Evolutionary conservation across 2,797 vertebrate species (phyloP), one percentile per base, ranked within the genome.

Genomic region (Danio kyathit): DNA sequence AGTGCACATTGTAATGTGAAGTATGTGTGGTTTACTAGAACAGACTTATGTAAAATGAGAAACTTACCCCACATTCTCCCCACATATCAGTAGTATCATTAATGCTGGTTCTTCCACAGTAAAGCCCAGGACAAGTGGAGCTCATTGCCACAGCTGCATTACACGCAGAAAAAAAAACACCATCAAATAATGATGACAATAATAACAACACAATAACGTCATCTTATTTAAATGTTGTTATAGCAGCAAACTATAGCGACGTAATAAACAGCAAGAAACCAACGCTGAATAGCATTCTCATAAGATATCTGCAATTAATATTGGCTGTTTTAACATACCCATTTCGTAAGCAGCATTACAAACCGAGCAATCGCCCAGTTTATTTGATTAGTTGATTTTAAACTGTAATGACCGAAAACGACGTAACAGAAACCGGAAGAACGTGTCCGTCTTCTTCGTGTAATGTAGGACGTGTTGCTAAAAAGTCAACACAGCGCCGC

Each of bases 31-130:
- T 54, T 52, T 52, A 29, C 14, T 54, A 13, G 0, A 5, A 56
- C 6, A 1, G 9, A 16, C 12, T 56, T 0, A 44, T 11, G n/a
- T 19, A 21, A 52, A 13, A 52, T 7, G 1, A 13, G 8, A 3
- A 80, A 93, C 97, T 98, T 76, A 97, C 98, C 79, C 98, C 98
- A 93, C 97, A 99, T 7, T 96, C 95, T 87, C 95, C 95, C 79
- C 29, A 29, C 3, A 29, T 29, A 29, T 95, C 95, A 60, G 91
- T 76, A 66, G 93, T 91, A 81, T 94, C 92, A 14, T 95, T 95
- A 66, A 96, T 86, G 11, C 95, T 86, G 19, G 94, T 91, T 91
- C 95, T 95, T 83, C 97, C 98, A 87, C 98, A 99, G 90, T 99
- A 99, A 79, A 97, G 94, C 49, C 98, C 97, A 7, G 97, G 96